phyloP scores from a whole-genome alignment of 2,113 vertebrate genomes.

The Nematolebias whitei region DNA sequence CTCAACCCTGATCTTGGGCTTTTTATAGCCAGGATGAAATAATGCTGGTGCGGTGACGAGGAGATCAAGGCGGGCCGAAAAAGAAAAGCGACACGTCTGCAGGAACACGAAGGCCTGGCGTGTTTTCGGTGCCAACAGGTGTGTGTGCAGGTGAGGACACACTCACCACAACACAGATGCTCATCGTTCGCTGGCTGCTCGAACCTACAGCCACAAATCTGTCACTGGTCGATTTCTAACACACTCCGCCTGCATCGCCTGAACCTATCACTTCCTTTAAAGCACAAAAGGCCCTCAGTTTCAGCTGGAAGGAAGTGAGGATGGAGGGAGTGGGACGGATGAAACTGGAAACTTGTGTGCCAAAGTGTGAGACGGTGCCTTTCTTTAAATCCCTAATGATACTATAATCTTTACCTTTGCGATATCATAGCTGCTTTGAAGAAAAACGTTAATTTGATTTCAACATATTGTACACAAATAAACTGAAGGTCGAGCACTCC shows the following conservation, averaged over 20 bases:
- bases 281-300: conserved; percentile 46
- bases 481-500: too few relatives aligned
- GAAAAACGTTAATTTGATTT: too few relatives aligned
- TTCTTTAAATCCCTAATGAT: background rate
- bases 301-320: conserved; percentile 14
- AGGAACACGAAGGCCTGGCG: conserved; percentile 10
- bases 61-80: too few relatives aligned
- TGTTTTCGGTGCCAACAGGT: conserved; percentile 14
- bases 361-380: conserved; percentile 6
- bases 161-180: background rate
- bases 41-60: background rate
- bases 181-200: conserved; percentile 17
- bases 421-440: too few relatives aligned
- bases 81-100: conserved; percentile 12
- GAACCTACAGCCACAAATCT: conserved; percentile 60
- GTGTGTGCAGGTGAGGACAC: conserved; percentile 43
- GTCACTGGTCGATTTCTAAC: conserved; percentile 64
- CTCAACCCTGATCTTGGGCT: conserved; percentile 36
- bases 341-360: conserved; percentile 22
- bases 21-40: conserved; percentile 41
- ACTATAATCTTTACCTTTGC: too few relatives aligned
- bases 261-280: conserved; percentile 46
- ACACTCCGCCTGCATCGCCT: conserved; percentile 43
- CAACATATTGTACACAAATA: too few relatives aligned
- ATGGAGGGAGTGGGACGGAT: conserved; percentile 2